Evolutionary conservation across 2,888 invertebrate genomes (phyloP), one percentile per base, ranked within the genome.

Genomic region (Phengaris arion): DNA sequence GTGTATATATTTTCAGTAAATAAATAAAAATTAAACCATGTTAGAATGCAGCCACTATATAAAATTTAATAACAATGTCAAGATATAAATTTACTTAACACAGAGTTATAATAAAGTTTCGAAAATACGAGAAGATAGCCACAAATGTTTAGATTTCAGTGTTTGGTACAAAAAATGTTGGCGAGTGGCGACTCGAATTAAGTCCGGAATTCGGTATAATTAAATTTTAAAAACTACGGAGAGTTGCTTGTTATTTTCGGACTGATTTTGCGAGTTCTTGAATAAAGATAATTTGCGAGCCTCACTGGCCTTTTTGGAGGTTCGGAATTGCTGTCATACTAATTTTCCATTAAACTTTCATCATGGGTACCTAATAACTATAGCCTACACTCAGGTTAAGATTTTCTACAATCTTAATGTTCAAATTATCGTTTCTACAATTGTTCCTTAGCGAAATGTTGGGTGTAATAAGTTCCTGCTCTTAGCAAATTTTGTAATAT

Each of bases 211-310:
- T 45, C 35, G 35, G 35, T 64, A 10, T 52, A 45, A 45, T 64
- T 12, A 64, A 64, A 35, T 64, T 45, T 13, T 64, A 45, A 35
- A 35, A 64, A 45, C 64, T 64, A 45, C 64, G 64, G 12, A 64
- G 64, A 64, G 64, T 64, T 64, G 12, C 64, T 45, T 64, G 64
- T 64, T 64, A 64, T 45, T 64, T 64, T 64, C 35, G 22, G 6
- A 35, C 64, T 45, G 35, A 64, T 45, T 35, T 45, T 35, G 64
- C 64, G 64, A 64, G 64, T 64, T 64, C 35, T 12, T 35, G 12
- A 64, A 9, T 12, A 52, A 64, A 45, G 64, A 6, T 59, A 59
- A 22, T 59, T 59, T 59, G 22, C 22, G 22, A 59, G 59, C 59
- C 22, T 22, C 22, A 59, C 22, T 59, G 59, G 59, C 22, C 22